These are phyloP conservation scores for Orchesella flavescens DNA, from an alignment of 2,888 invertebrate genomes.

Conservation along the genomic window DNA sequence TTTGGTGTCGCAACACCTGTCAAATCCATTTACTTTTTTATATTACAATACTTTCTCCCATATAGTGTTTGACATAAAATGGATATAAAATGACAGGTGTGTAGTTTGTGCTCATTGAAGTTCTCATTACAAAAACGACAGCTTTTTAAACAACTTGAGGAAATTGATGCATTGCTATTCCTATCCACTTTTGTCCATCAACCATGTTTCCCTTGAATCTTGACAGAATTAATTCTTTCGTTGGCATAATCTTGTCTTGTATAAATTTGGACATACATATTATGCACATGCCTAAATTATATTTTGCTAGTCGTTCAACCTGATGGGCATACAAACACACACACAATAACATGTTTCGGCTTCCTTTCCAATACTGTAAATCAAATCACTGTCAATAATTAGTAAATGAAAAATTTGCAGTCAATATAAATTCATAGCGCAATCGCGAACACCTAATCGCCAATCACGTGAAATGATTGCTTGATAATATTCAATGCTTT, in stretches of 20 bases:
- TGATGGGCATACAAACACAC: too few relatives aligned
- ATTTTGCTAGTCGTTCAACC: not conserved
- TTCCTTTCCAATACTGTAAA: not conserved
- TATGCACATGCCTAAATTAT: not conserved
- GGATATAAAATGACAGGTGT: slow-evolving; percentile 36
- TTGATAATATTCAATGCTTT: not conserved
- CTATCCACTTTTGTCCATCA: slow-evolving; percentile 19
- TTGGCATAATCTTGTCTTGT: not conserved
- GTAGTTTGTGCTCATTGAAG: slow-evolving; percentile 15
- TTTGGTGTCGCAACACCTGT: slow-evolving; percentile 57
- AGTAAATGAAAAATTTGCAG: not conserved
- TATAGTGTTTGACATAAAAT: not conserved
- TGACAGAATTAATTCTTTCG: not conserved
- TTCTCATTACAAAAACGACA: slow-evolving; percentile 18
- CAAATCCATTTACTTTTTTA: slow-evolving; percentile 22
- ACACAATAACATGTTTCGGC: not conserved
- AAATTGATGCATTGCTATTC: slow-evolving; percentile 11
- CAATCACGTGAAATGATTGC: too few relatives aligned
- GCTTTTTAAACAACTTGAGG: slow-evolving; percentile 19
- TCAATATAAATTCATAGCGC: too few relatives aligned
- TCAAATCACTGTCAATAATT: slow-evolving; percentile 22
- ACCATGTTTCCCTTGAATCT: not conserved
- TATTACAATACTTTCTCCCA: not conserved
- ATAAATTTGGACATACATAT: not conserved
- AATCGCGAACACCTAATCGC: too few relatives aligned